These are phyloP conservation scores for Isaurus tuberculatus DNA, from an alignment of 92 coral and sea anemone species.

Conservation along the genomic window DNA sequence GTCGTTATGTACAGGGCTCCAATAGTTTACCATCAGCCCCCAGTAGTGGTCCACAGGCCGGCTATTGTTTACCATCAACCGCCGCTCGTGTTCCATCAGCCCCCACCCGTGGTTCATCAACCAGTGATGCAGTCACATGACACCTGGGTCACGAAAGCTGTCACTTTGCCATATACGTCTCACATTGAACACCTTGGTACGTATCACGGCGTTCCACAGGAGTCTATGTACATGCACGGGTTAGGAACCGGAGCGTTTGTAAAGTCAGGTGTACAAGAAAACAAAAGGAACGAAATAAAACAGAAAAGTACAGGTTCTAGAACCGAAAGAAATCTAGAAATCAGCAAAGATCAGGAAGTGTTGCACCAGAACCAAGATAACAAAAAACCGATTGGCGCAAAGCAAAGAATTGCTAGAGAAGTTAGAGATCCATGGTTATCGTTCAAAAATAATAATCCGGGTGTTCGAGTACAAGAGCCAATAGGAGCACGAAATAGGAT, in stretches of 20 bases:
- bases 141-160: slow-evolving; percentile 83
- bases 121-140: slow-evolving; percentile 92
- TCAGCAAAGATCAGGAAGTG: slow-evolving; percentile 32
- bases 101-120: slow-evolving; percentile 95
- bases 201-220: slow-evolving; percentile 92
- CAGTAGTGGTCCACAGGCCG: slow-evolving; percentile 98
- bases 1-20: slow-evolving; percentile 96
- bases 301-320: not conserved
- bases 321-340: not conserved
- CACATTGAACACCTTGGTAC: slow-evolving; percentile 72
- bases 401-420: slow-evolving; percentile 32
- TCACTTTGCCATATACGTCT: slow-evolving; percentile 75
- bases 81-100: slow-evolving; percentile 94
- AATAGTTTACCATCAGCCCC: slow-evolving; percentile 96
- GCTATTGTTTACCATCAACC: slow-evolving; percentile 99
- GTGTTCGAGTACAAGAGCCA: not conserved
- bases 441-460: slow-evolving; percentile 15
- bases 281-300: slow-evolving; percentile 49
- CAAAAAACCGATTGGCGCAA: slow-evolving; percentile 23
- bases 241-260: slow-evolving; percentile 80
- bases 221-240: slow-evolving; percentile 81
- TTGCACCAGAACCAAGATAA: slow-evolving; percentile 64
- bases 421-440: slow-evolving; percentile 30
- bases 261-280: slow-evolving; percentile 74
- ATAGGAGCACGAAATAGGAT: slow-evolving; percentile 34